Evolutionary conservation across 1,140 invertebrate genomes (phyloP).

Genomic region (Lordiphosa clarofinis): DNA sequence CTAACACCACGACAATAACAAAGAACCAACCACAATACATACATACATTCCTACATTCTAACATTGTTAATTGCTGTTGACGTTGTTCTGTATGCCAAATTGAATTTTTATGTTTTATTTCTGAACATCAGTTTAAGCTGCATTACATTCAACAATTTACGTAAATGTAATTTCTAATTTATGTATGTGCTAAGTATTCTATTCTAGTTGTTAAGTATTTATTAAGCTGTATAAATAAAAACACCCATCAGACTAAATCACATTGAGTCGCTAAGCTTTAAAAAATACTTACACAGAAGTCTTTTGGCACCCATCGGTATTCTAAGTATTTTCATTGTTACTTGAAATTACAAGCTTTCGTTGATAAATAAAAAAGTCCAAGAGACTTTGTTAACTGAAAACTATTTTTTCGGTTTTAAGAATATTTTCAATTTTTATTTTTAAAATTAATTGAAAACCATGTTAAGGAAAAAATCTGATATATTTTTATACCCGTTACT

Average conservation of each 20-base stretch:
- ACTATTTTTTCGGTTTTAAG: too few relatives aligned
- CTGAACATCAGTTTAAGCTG: constrained; percentile 43
- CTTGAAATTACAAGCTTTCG: too few relatives aligned
- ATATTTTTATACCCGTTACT: too few relatives aligned
- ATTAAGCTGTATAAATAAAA: not conserved
- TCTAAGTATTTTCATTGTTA: too few relatives aligned
- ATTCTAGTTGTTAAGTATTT: constrained; percentile 48
- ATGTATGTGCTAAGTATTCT: constrained; percentile 63
- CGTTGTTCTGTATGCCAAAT: constrained; percentile 39
- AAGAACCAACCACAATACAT: constrained; percentile 8
- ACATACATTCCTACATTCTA: constrained; percentile 8
- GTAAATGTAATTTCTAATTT: constrained; percentile 44
- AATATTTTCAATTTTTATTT: too few relatives aligned
- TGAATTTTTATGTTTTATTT: constrained; percentile 27
- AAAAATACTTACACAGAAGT: not conserved
- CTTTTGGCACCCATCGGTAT: too few relatives aligned
- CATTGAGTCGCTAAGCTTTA: too few relatives aligned
- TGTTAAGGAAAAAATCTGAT: too few relatives aligned
- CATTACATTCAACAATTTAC: constrained; percentile 36
- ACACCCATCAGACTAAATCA: not conserved
- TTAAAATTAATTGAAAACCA: too few relatives aligned
- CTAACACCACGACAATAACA: constrained; percentile 17
- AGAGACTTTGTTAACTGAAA: too few relatives aligned
- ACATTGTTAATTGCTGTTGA: constrained; percentile 55
- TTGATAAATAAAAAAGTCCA: too few relatives aligned